Evolutionary conservation across 2,888 invertebrate genomes (phyloP), one percentile per base, ranked within the genome.

Genomic region (Rapana venosa): DNA sequence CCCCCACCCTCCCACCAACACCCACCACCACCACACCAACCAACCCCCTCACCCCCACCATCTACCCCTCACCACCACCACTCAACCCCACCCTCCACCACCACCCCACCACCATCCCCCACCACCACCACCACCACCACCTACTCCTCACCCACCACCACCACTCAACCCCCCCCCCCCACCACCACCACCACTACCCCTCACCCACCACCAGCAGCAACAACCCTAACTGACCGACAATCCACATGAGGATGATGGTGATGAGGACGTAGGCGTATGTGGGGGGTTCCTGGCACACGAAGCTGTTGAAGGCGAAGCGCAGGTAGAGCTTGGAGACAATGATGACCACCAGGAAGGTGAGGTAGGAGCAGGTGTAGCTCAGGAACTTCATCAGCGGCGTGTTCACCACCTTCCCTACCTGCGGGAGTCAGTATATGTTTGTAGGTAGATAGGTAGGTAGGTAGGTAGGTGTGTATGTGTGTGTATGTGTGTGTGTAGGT

Each of bases 311-410:
- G 83, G 93, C 90, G 61, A 92, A 92, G 13, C 92, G 92, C 30
- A 93, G 92, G 87, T 92, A 91, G 58, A 94, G 90, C 85, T 93
- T 93, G 66, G 94, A 93, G 61, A 93, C 92, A 87, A 94, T 93
- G 88, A 94, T 92, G 20, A 95, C 91, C 32, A 93, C 89, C 35
- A 95, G 92, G 88, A 95, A 95, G 0, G 94, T 91, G 32, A 95
- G 92, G 92, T 94, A 95, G 58, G 95, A 94, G 81, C 94, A 94
- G n/a, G 95, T 94, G 93, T 95, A 95, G 66, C 92, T 94, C 74
- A 95, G 91, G 90, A 95, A 95, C 88, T 94, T 94, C 91, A 94
- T 94, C 88, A 95, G 92, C 4, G 95, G 95, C 13, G 93, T 94
- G 90, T 94, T 92, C 91, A 95, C 91, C 47, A 93, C 91, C 30